A percentile compares a stretch with the other conserved stretches of the same genome.
Conservation (phyloP, 2,797 vertebrate species). For the Salmo trutta region DNA sequence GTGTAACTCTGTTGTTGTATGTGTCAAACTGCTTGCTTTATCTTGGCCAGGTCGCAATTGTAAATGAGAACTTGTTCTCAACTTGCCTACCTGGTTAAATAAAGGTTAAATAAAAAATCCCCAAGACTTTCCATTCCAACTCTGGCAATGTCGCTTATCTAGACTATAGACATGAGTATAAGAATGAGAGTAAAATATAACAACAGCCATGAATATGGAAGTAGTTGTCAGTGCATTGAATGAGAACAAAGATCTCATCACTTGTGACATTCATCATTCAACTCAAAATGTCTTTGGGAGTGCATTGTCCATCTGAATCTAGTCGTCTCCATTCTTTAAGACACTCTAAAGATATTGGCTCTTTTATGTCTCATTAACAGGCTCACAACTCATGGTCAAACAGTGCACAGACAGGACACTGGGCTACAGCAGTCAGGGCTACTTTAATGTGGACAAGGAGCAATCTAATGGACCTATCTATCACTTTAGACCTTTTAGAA, state of each 20-base stretch:
- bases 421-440: conserved; percentile 37
- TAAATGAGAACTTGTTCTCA: no score
- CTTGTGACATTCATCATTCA: conserved; percentile 1
- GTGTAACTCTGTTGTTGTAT: no score
- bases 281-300: background rate
- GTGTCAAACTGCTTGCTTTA: no score
- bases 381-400: conserved; percentile 43
- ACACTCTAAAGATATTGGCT: conserved; percentile 22
- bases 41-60: no score
- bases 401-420: conserved; percentile 2
- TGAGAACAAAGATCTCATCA: background rate
- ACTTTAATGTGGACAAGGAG: conserved; percentile 60
- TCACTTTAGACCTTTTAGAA: conserved; percentile 58
- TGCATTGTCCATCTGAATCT: conserved; percentile 11
- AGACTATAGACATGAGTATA: background rate
- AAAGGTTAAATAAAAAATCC: background rate
- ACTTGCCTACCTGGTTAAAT: no score
- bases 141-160: background rate
- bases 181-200: background rate
- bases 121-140: background rate
- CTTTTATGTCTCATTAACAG: conserved; percentile 18
- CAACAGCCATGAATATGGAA: background rate
- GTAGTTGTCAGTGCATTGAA: background rate
- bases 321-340: conserved; percentile 5
- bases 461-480: conserved; percentile 55